Evolutionary conservation across 2,797 vertebrate genomes (phyloP).

Genomic region (Sciurus carolinensis): DNA sequence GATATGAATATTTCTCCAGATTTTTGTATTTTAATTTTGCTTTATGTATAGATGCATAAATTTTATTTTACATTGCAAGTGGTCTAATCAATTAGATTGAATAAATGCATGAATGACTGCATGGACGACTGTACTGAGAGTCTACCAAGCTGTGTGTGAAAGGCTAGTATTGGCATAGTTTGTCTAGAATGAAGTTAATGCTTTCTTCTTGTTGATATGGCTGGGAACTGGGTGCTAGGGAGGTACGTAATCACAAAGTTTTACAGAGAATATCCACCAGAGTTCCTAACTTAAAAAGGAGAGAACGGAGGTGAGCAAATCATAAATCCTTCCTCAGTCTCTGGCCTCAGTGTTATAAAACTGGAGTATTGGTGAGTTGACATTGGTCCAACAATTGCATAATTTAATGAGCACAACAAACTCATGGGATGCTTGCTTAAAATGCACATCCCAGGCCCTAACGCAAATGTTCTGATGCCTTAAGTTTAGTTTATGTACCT

Average conservation of each 20-base stretch:
- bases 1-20: neutral
- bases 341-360: neutral
- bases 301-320: neutral
- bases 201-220: neutral
- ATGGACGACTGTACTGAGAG: neutral
- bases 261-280: neutral
- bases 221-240: neutral
- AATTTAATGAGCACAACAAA: neutral
- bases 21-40: neutral
- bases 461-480: neutral
- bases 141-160: neutral
- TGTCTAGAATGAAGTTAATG: neutral
- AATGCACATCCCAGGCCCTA: neutral
- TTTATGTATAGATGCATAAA: neutral
- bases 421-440: neutral
- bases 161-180: neutral
- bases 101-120: neutral
- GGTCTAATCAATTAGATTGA: neutral
- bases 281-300: neutral
- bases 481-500: neutral
- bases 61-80: neutral
- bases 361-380: neutral
- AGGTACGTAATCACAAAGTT: neutral
- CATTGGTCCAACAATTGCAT: neutral
- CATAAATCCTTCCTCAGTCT: neutral